Base-by-base conservation (phyloP, 2,797 vertebrate species). In the Stomatorhinus walkeri region DNA sequence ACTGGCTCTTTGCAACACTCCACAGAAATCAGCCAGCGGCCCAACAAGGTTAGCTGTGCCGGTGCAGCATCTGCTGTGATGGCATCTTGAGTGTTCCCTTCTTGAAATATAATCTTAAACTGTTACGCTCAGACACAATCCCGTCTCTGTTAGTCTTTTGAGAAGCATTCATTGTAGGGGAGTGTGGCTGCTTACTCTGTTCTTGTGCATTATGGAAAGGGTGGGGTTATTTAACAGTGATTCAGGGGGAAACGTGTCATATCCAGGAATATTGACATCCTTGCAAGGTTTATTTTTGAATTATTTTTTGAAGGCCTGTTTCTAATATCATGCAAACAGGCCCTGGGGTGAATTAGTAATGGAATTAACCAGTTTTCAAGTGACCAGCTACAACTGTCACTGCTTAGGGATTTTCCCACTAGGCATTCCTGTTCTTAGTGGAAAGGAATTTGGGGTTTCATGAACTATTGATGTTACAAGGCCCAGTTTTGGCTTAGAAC, bases 181-280 rank as follows among this genome's bases (percentile, higher is more conserved):
- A 10, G 9, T 86, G 36, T 91, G 54, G 54, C 89, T 19, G 59
- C 40, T 87, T 87, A 72, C 83, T 81, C 85, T 76, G 79, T 86
- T 85, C 85, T 90, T 87, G 36, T 52, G 88, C 12, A 7, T 86
- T 32, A 49, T 64, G 56, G 88, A 46, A 48, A 22, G 88, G 36
- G 54, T 28, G 36, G 81, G 79, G 43, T 48, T 84, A 51, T 84
- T 48, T 84, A 3, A 16, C 81, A 12, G 46, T 28, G 22, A 84
- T 24, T 48, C 81, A 28, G 48, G 48, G n/a, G 32, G 81, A 12
- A 84, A 48, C 6, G 10, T 48, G 22, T 84, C 43, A 24, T 28
- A 24, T n/a, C n/a, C 46, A 84, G n/a, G 22, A 49, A 84, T 48
- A 84, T 4, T 84, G 48, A 48, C 48, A 48, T 51, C 46, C 24